Conservation (phyloP, 2,797 vertebrate species). For the Sebastes umbrosus region DNA sequence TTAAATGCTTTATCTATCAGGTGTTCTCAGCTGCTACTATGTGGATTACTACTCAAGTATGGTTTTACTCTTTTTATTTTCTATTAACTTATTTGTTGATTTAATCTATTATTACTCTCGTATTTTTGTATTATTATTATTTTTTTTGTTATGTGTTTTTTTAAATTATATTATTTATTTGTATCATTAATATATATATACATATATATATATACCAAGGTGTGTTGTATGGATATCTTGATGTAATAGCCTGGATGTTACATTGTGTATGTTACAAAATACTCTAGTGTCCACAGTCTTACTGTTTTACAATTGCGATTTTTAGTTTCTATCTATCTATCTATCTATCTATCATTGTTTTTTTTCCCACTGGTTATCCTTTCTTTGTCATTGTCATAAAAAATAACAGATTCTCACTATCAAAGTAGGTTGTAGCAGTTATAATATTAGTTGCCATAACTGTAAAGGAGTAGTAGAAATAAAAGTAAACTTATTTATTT, state of each 20-base stretch:
- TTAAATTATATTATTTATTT: no score
- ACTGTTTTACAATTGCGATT: no score
- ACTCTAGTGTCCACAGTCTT: not conserved
- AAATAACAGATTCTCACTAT: not conserved
- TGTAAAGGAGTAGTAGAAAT: not conserved
- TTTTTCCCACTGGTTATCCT: not conserved
- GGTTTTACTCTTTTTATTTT: no score
- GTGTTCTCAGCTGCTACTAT: no score
- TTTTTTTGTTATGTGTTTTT: no score
- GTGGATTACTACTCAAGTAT: no score
- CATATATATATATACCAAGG: not conserved
- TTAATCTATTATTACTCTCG: no score
- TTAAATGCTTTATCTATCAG: not conserved
- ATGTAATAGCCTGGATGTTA: not conserved
- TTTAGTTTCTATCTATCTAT: no score
- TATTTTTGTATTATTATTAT: no score
- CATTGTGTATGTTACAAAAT: not conserved
- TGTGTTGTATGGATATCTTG: not conserved
- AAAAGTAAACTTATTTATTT: not conserved
- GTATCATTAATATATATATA: no score
- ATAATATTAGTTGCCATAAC: not conserved
- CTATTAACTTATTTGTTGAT: no score
- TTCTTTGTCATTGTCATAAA: not conserved
- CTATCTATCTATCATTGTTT: not conserved
- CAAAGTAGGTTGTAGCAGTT: not conserved